These are phyloP conservation scores for Antechinus flavipes DNA, from an alignment of 2,113 vertebrate species.

Conservation along the genomic window DNA sequence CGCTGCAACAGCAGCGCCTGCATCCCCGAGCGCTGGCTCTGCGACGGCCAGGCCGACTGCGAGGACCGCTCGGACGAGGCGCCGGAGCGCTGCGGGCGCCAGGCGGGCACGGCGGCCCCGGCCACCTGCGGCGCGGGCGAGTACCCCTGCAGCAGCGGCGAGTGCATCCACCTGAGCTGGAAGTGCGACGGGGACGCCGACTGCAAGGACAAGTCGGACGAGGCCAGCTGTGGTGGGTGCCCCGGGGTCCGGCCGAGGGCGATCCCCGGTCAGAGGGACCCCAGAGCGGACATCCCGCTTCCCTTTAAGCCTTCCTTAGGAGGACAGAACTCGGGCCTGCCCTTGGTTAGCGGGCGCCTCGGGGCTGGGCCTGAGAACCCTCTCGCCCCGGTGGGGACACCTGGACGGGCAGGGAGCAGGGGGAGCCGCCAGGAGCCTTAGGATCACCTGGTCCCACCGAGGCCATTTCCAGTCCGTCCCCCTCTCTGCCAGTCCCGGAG, in stretches of 20 bases:
- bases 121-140: constrained; percentile 88
- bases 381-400: not conserved
- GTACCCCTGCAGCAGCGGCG: constrained; percentile 94
- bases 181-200: constrained; percentile 96
- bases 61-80: constrained; percentile 94
- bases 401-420: not conserved
- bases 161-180: constrained; percentile 96
- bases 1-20: constrained; percentile 94
- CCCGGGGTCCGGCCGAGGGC: not conserved
- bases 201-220: constrained; percentile 98
- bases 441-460: not conserved
- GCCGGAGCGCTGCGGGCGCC: constrained; percentile 89
- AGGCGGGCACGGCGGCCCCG: constrained; percentile 85
- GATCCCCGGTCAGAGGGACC: too few species aligned
- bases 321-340: too few species aligned
- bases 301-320: too few species aligned
- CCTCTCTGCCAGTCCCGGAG: too few species aligned
- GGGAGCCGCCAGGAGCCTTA: not conserved
- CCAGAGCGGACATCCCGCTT: too few species aligned
- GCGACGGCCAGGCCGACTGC: constrained; percentile 95
- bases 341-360: too few species aligned
- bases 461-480: not conserved
- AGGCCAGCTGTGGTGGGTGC: constrained; percentile 95
- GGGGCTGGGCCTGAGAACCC: too few species aligned
- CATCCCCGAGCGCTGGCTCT: constrained; percentile 95